Base-by-base conservation (phyloP, 2,113 vertebrate genomes). In the Phylloscopus whistleri region DNA sequence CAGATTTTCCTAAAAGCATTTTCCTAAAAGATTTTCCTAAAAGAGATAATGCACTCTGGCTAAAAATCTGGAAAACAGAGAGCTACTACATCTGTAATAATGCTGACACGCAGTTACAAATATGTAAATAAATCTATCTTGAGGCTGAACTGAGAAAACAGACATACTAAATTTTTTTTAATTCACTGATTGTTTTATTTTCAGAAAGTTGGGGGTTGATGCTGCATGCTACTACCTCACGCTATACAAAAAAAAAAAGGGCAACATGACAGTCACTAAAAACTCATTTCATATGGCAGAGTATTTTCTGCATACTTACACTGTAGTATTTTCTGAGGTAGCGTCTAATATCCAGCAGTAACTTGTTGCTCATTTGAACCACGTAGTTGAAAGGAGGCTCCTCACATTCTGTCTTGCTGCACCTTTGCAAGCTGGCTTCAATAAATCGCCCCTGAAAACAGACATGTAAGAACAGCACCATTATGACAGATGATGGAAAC, bases 241-340 rank as follows among this genome's bases (percentile, higher is more conserved):
- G 18, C 8, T 2, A 19, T 3, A 14, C 5, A 33, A 59, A 81
- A 64, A 37, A 55, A 55, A 28, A 44, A 16, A 7, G 6, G 22
- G 13, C 23, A 58, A 37, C 8, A 24, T 5, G 31, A 43, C 13
- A 72, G 33, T 51, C 59, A 74, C 35, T 18, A 77, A 94, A 89
- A 90, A 53, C 16, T 31, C 33, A 46, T 33, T 87, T 66, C 58
- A 55, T 10, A 31, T 1, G 7, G 19, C 43, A 91, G 43, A 93
- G 22, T 43, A 49, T 74, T 94, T 89, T 63, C 78, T 20, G 43
- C 67, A 90, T 96, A 99, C 99, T 99, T 95, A 99, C 99, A 66
- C 97, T 98, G 91, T 99, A 99, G 95, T 99, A 99, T 93, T 98
- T 99, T 91, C 96, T 99, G 95, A 99, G 87, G 95, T 97, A 97